These are phyloP conservation scores for Sesamia nonagrioides DNA, from an alignment of 1,140 invertebrate species.

Conservation along the genomic window DNA sequence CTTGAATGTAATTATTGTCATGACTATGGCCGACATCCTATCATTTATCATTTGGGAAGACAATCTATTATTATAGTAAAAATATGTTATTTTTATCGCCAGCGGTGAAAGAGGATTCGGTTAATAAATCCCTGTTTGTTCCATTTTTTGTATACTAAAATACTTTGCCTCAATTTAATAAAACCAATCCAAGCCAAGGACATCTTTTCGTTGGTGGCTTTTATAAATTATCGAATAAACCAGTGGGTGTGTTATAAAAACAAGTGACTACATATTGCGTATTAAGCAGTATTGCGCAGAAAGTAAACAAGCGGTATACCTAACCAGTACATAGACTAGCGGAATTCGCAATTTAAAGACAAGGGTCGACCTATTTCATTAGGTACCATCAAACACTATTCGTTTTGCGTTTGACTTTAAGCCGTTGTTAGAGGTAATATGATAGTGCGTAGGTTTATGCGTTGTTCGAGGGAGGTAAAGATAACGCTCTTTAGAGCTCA, in stretches of 20 bases:
- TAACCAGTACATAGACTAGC: not conserved
- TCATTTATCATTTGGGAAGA: not conserved
- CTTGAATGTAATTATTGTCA: conserved; percentile 9
- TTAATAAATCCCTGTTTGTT: no score
- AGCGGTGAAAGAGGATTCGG: no score
- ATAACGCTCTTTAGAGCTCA: no score
- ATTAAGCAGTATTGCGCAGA: not conserved
- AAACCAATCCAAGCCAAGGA: not conserved
- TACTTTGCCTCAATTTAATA: not conserved
- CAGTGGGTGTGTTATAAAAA: not conserved
- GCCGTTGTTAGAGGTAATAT: no score
- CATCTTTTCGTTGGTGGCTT: not conserved
- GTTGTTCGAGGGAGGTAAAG: no score
- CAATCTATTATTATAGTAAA: not conserved
- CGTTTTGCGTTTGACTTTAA: not conserved
- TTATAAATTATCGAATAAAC: not conserved
- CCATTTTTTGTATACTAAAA: not conserved
- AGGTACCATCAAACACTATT: conserved; percentile 15
- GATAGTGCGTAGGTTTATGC: no score
- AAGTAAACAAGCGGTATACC: not conserved
- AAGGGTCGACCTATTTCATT: conserved; percentile 36
- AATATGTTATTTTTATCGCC: no score
- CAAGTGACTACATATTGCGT: not conserved
- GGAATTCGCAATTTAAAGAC: conserved; percentile 28
- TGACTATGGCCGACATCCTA: not conserved